phyloP scores from a whole-genome alignment of 1,140 invertebrate genomes.

The Trachymyrmex cornetzi region DNA sequence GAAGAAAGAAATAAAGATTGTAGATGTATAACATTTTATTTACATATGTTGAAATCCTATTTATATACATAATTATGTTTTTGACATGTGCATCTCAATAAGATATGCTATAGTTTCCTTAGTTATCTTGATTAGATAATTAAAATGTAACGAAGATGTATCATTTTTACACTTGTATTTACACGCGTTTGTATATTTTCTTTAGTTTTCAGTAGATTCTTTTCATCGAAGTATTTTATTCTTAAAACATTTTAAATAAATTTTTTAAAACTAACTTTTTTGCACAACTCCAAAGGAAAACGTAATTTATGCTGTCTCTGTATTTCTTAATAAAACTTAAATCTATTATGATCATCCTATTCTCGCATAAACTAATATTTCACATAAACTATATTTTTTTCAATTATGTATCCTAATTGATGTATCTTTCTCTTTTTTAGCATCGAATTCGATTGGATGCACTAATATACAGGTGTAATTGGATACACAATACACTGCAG shows the following conservation, averaged over 20 bases:
- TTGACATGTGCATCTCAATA: conserved; percentile 1
- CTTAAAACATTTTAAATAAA: not conserved
- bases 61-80: conserved; percentile 11
- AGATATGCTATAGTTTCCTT: conserved; percentile 4
- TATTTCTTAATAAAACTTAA: conserved; percentile 13
- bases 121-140: not conserved
- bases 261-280: conserved; percentile 7
- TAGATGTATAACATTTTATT: conserved; percentile 71
- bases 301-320: not conserved
- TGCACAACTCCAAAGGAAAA: conserved; percentile 2
- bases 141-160: conserved; percentile 5
- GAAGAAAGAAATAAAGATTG: not conserved
- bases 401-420: no score
- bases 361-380: not conserved
- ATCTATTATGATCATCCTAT: not conserved
- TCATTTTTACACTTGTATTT: conserved; percentile 31
- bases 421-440: not conserved
- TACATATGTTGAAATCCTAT: conserved; percentile 67
- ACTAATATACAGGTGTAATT: not conserved
- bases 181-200: not conserved
- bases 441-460: not conserved
- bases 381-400: not conserved
- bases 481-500: not conserved
- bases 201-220: not conserved
- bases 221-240: not conserved